Evolutionary conservation across 37 sponge, comb jelly and placozoan genomes (phyloP), one percentile per base, ranked within the genome.

Genomic region (Halichondria panicea): DNA sequence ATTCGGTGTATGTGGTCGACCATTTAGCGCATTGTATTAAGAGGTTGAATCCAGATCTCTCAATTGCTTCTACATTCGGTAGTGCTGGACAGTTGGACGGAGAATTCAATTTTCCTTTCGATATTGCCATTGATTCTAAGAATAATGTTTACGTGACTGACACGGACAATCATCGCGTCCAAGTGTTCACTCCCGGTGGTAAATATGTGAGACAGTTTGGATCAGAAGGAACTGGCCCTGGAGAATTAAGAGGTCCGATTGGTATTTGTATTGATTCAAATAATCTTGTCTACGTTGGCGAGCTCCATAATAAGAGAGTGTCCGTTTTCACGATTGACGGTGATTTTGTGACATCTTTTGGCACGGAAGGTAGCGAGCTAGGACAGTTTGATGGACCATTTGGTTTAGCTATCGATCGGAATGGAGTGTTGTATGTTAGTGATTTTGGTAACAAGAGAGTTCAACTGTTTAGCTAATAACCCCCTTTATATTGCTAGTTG

Each of bases 101-200:
- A 22, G 66, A 84, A 65, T 89, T 89, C 69, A 73, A 63, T 36
- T 37, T 63, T 30, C 84, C 90, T 9, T 52, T 31, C 24, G 84
- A 63, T 18, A 60, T 89, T 22, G 76, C 74, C 2, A 67, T 79
- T n/a, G 84, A 84, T 63, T 54, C 39, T 21, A 72, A 63, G 37
- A 80, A 74, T 0, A 76, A 74, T 39, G 75, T 79, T 69, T 89
- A 75, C 35, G 77, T 89, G 11, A 38, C 84, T 25, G 90, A 89
- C 30, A 70, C 32, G 9, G 30, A 62, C 31, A 83, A 77, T 36
- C 63, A 84, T 74, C 40, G 84, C 1, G 60, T 89, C 28, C 90
- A 89, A 71, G 76, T 83, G n/a, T 89, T 84, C 76, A 77, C 68
- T 25, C 32, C 38, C 0, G 63, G 71, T 3, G 81, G 81, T 22